These are phyloP conservation scores for Podarcis muralis DNA, from an alignment of 2,113 vertebrate genomes.

Conservation along the genomic window DNA sequence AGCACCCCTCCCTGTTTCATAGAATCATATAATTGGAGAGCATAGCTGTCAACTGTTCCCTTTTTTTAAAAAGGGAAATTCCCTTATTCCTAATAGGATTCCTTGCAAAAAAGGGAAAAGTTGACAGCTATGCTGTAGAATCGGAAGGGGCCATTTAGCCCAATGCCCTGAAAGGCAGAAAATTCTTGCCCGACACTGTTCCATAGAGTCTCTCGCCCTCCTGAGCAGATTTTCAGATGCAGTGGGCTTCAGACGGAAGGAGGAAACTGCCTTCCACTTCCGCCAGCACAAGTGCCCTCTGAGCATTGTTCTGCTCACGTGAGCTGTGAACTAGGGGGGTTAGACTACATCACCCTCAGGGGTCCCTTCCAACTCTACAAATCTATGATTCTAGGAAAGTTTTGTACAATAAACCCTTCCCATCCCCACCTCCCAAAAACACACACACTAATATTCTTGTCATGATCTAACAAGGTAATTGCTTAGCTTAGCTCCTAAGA, in stretches of 20 bases:
- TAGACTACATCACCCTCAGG: too few species aligned
- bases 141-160: too few species aligned
- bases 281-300: background rate
- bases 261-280: background rate
- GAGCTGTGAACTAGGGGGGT: background rate
- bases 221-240: background rate
- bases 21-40: too few species aligned
- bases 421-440: background rate
- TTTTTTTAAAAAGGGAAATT: too few species aligned
- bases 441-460: background rate
- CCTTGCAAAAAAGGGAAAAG: too few species aligned
- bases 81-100: too few species aligned
- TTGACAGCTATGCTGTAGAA: too few species aligned
- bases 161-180: too few species aligned
- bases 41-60: too few species aligned
- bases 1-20: too few species aligned
- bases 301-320: background rate
- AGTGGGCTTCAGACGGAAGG: background rate
- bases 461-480: slow-evolving; percentile 28
- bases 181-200: too few species aligned
- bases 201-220: background rate
- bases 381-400: slow-evolving; percentile 3
- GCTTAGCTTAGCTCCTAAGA: slow-evolving; percentile 44
- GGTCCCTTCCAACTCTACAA: too few species aligned
- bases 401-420: slow-evolving; percentile 43